A percentile compares a stretch with the other conserved stretches of the same genome.
These are phyloP conservation scores for Lutraria rhynchaena DNA, from an alignment of 1,140 invertebrate genomes.

Conservation along the genomic window DNA sequence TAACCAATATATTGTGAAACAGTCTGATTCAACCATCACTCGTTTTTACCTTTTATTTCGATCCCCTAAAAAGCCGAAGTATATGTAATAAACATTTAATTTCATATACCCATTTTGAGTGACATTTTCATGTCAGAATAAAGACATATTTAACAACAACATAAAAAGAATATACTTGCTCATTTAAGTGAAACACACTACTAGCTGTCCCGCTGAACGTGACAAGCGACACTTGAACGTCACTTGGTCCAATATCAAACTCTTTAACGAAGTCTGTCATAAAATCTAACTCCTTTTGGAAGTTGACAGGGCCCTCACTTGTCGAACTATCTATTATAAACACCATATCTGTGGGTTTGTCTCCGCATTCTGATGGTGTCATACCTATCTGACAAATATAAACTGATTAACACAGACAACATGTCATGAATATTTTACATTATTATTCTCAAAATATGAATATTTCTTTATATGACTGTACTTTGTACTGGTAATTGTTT, in stretches of 20 bases:
- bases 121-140: too few relatives aligned
- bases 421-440: too few relatives aligned
- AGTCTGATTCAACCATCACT: too few relatives aligned
- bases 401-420: too few relatives aligned
- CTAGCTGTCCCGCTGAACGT: conserved; percentile 11
- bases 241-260: conserved; percentile 42
- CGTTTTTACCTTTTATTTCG: too few relatives aligned
- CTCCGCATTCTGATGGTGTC: conserved; percentile 20
- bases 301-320: conserved; percentile 10
- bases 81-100: too few relatives aligned
- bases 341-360: conserved; percentile 7
- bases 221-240: conserved; percentile 28
- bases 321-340: neutral
- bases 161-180: neutral
- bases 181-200: conserved; percentile 40
- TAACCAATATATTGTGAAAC: too few relatives aligned
- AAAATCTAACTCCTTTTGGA: conserved; percentile 19
- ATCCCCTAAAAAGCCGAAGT: too few relatives aligned
- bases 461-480: neutral
- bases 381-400: conserved; percentile 1
- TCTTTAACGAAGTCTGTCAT: conserved; percentile 15
- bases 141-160: too few relatives aligned
- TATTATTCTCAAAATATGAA: too few relatives aligned
- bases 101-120: too few relatives aligned
- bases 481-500: neutral